These are phyloP conservation scores for Siderastrea siderea DNA, from an alignment of 92 coral and sea anemone genomes.

Conservation along the genomic window DNA sequence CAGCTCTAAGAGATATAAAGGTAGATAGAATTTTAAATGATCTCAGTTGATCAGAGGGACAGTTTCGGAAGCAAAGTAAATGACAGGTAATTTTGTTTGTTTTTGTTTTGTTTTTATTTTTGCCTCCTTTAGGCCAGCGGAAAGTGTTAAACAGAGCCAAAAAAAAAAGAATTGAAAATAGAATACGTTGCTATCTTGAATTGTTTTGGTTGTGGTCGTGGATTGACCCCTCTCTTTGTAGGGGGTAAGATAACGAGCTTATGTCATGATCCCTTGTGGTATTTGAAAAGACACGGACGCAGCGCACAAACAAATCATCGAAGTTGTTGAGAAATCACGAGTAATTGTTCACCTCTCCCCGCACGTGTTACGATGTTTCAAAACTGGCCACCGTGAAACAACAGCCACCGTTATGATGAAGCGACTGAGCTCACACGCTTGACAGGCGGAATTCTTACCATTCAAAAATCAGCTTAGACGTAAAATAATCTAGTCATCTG, in stretches of 20 bases:
- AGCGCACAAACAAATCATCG: background rate
- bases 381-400: background rate
- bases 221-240: constrained; percentile 30
- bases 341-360: background rate
- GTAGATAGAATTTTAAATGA: constrained; percentile 5
- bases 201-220: constrained; percentile 4
- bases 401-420: background rate
- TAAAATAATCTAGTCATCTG: constrained; percentile 10
- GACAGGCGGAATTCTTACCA: constrained; percentile 12
- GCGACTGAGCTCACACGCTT: background rate
- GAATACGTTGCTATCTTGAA: background rate
- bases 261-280: constrained; percentile 36
- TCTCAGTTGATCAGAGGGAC: background rate
- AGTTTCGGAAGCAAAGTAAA: background rate
- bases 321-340: constrained; percentile 6
- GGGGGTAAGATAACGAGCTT: constrained; percentile 30
- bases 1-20: constrained; percentile 23
- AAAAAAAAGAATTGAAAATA: background rate
- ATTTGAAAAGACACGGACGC: constrained; percentile 17
- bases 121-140: too few relatives aligned
- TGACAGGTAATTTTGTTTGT: background rate
- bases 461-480: constrained; percentile 26
- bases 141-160: background rate
- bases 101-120: background rate
- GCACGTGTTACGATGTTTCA: background rate